Evolutionary conservation across 2,888 invertebrate genomes (phyloP).

Genomic region (Cryptocheilus praepositus): DNA sequence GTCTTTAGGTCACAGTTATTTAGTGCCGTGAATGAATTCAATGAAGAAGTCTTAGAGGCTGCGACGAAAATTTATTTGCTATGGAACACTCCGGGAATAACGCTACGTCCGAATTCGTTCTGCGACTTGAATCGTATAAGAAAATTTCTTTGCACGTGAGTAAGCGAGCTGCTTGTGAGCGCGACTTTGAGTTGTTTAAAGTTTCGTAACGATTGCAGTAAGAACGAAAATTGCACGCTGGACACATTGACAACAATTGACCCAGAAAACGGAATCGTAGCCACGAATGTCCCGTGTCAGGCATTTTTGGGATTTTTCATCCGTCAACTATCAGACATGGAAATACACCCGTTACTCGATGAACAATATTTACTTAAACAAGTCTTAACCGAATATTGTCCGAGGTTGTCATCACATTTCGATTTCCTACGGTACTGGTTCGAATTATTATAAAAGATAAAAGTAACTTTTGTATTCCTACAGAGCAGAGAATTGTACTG

Average conservation of each 20-base stretch:
- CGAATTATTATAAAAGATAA: not conserved
- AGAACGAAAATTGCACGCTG: conserved; percentile 10
- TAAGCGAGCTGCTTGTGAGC: not conserved
- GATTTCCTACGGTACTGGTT: no score
- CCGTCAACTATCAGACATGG: conserved; percentile 51
- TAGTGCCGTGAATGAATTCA: conserved; percentile 43
- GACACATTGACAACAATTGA: conserved; percentile 52
- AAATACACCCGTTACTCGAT: conserved; percentile 8
- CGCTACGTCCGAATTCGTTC: conserved; percentile 55
- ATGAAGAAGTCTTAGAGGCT: conserved; percentile 52
- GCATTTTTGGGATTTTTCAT: conserved; percentile 63
- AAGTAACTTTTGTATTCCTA: conserved; percentile 15
- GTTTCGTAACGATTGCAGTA: not conserved
- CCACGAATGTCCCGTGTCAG: conserved; percentile 63
- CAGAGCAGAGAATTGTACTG: conserved; percentile 48
- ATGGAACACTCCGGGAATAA: conserved; percentile 65
- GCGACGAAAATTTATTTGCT: conserved; percentile 63
- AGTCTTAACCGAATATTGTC: conserved; percentile 58
- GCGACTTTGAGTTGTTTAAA: no score
- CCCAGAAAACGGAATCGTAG: conserved; percentile 55
- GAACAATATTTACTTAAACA: conserved; percentile 40
- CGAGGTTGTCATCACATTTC: conserved; percentile 38
- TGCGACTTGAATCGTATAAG: conserved; percentile 45
- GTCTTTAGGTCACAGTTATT: conserved; percentile 56
- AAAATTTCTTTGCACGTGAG: conserved; percentile 50